Conservation (phyloP, 2,888 invertebrate genomes). For the Dysmachus trigonus region DNA sequence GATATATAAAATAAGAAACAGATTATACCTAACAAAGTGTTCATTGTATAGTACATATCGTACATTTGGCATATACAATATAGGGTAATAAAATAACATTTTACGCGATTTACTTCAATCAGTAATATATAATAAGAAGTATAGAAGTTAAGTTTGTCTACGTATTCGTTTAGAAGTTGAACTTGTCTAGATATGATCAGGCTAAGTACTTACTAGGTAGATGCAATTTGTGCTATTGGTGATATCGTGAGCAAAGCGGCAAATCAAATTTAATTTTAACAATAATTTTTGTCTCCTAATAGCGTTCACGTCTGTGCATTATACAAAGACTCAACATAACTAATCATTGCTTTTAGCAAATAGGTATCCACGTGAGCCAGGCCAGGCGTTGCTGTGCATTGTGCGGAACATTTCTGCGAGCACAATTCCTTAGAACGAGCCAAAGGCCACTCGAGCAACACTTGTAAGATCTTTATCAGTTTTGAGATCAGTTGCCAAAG, state of each 20-base stretch:
- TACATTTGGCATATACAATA: too few relatives aligned
- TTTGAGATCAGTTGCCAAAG: conserved; percentile 23
- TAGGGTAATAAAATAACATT: too few relatives aligned
- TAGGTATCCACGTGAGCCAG: not conserved
- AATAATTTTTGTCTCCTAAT: not conserved
- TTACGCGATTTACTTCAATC: too few relatives aligned
- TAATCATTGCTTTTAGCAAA: not conserved
- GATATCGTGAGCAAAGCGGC: not conserved
- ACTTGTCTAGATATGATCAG: not conserved
- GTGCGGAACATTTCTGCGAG: not conserved
- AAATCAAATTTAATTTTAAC: not conserved
- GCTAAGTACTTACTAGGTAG: not conserved
- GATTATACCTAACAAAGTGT: too few relatives aligned
- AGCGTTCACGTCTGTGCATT: not conserved
- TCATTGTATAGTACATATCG: too few relatives aligned
- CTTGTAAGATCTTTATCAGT: conserved; percentile 25
- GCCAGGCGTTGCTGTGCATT: not conserved
- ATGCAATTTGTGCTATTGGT: not conserved
- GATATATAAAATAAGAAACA: too few relatives aligned
- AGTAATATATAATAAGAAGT: not conserved
- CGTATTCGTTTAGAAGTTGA: not conserved
- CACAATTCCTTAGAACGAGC: conserved; percentile 1
- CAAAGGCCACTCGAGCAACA: conserved; percentile 18
- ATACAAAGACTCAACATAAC: not conserved
- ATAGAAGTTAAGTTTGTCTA: not conserved